phyloP scores from a whole-genome alignment of 2,113 vertebrate species.

The Sarotherodon lohbergeri region DNA sequence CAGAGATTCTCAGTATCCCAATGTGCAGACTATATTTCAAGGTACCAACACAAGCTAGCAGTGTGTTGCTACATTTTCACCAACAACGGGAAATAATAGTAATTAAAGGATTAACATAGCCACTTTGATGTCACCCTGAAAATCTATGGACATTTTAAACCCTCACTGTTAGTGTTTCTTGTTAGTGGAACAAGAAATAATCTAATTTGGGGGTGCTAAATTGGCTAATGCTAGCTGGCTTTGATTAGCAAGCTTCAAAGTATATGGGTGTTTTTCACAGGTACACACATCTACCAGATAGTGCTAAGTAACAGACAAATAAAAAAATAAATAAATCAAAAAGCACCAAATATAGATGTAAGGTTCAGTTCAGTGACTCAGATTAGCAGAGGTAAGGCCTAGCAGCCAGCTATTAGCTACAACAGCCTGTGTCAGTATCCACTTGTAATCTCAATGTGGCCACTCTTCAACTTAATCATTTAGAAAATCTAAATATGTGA shows the following conservation, averaged over 20 bases:
- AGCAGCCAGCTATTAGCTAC: not conserved
- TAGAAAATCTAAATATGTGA: not conserved
- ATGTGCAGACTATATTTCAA: not conserved
- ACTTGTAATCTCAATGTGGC: not conserved
- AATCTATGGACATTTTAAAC: not conserved
- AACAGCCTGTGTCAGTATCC: not conserved
- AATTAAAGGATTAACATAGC: not conserved
- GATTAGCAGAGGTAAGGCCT: not conserved
- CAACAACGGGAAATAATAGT: not conserved
- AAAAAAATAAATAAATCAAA: not conserved
- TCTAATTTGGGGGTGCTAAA: not conserved
- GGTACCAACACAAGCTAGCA: not conserved
- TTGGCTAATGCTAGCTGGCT: not conserved
- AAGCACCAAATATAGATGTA: not conserved
- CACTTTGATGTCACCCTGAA: not conserved
- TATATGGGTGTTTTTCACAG: not conserved
- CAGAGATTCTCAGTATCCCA: not conserved
- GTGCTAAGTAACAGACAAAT: not conserved
- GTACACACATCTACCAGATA: not conserved
- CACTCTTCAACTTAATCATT: not conserved
- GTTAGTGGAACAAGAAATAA: not conserved
- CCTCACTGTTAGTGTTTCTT: not conserved
- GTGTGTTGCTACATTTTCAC: not conserved
- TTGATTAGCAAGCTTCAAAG: not conserved
- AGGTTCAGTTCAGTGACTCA: not conserved